Conservation (phyloP, 2,797 vertebrate species). For the Dendrocincla tyrannina region DNA sequence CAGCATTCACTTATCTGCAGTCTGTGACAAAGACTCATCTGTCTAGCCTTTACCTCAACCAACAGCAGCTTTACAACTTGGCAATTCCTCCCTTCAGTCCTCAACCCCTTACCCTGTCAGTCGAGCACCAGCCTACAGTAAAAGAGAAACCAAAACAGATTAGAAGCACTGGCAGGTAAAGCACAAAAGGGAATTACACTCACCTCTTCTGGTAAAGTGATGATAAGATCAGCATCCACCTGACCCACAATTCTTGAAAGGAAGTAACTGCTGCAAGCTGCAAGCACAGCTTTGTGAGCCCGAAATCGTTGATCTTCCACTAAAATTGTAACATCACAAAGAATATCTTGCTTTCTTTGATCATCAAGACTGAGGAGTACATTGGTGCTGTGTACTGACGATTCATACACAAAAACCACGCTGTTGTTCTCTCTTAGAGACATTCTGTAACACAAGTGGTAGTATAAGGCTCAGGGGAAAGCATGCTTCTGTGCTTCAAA, state of each 20-base stretch:
- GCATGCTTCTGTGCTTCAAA: conserved; percentile 76
- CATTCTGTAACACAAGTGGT: conserved; percentile 81
- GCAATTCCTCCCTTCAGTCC: background rate
- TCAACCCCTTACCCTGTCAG: background rate
- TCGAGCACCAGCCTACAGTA: background rate
- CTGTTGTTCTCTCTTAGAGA: conserved; percentile 82
- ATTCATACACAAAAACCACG: conserved; percentile 92
- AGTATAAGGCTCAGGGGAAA: conserved; percentile 56
- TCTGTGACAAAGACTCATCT: background rate
- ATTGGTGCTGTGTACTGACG: conserved; percentile 88
- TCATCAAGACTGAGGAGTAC: conserved; percentile 89
- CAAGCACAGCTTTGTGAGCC: conserved; percentile 90
- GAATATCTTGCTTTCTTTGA: conserved; percentile 87
- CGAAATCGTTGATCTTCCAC: conserved; percentile 87
- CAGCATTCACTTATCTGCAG: background rate
- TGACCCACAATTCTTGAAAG: conserved; percentile 80
- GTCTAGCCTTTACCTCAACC: background rate
- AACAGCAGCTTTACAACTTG: background rate
- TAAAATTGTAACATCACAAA: conserved; percentile 91
- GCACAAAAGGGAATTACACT: conserved; percentile 20
- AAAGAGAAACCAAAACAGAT: background rate
- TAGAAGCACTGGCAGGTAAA: background rate
- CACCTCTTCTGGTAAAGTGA: conserved; percentile 92
- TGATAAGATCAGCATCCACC: conserved; percentile 78
- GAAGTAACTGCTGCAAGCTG: conserved; percentile 92